Conservation (phyloP, 1,140 invertebrate genomes). For the Drosophila littoralis region DNA sequence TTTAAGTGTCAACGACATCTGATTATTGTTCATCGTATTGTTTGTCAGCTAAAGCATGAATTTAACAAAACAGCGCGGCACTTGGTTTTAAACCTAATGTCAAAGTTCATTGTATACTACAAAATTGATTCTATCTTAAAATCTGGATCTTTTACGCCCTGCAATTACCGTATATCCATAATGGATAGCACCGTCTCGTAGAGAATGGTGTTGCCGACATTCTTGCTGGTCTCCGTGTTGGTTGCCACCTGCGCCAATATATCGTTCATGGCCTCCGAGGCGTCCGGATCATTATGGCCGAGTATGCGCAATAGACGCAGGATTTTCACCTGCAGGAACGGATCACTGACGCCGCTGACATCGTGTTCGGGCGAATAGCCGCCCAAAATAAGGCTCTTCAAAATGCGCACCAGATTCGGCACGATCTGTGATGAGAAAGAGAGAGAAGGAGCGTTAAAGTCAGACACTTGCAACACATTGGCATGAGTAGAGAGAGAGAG, state of each 20-base stretch:
- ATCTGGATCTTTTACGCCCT: no score
- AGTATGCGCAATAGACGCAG: conserved; percentile 96
- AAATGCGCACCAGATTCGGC: conserved; percentile 98
- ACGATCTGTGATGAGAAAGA: conserved; percentile 88
- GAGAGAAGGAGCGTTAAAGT: conserved; percentile 2
- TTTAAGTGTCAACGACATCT: no score
- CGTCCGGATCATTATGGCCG: conserved; percentile 97
- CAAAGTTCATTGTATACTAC: no score
- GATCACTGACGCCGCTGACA: conserved; percentile 99
- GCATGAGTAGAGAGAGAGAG: not conserved
- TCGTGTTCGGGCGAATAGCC: conserved; percentile 99
- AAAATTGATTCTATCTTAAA: no score
- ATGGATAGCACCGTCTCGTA: conserved; percentile 99
- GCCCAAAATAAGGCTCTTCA: conserved; percentile 98
- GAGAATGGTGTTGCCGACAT: conserved; percentile 98
- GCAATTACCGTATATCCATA: conserved; percentile 92
- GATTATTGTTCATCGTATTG: no score
- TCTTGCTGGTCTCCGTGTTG: conserved; percentile 99
- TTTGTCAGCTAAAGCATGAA: no score
- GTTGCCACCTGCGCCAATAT: conserved; percentile 99
- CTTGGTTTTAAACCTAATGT: no score
- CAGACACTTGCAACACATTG: not conserved
- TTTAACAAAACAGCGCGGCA: no score
- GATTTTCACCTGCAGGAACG: conserved; percentile 99
- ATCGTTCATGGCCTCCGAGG: conserved; percentile 99